Evolutionary conservation across 2,113 vertebrate species (phyloP), one percentile per base, ranked within the genome.

Genomic region (Pseudonaja textilis): DNA sequence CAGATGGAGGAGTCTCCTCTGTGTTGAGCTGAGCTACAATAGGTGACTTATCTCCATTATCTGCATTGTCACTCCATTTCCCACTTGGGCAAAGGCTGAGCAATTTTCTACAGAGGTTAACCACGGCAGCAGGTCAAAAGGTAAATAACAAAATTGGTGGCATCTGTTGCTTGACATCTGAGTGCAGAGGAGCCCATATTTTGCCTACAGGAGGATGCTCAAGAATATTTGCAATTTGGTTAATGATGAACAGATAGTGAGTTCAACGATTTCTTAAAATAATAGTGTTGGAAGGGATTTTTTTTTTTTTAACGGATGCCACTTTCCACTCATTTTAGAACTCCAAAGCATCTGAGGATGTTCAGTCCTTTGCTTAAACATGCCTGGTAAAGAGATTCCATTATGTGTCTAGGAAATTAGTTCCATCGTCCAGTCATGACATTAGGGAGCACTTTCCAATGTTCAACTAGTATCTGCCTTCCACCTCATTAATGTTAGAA

Each of bases 131-230:
- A 45, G 87, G 89, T 57, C 87, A 88, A 61, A 81, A 86, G 56
- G 52, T 74, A 52, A 86, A 91, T 89, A 91, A 59, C 55, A 47
- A 87, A 88, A 12, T n/a, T 11, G 42, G 52, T 14, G 89, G 61
- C 45, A 88, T 39, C 54, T 85, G 88, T 88, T 74, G 54, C 20
- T 0, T 92, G 16, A 11, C 61, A 64, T 69, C 39, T 3, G 0
- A 18, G 8, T 69, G 29, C 22, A 12, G 23, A 34, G 42, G 45
- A 61, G 55, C 39, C 29, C 6, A 0, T 3, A 1, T 26, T 56
- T 11, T 14, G 69, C 39, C 56, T 39, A 88, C 1, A 50, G 42
- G 11, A 22, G 11, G 0, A 42, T 50, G 1, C 25, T 1, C 0
- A 42, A 26, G 47, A 91, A 93, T 1, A 23, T 34, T 91, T 55